Conservation (phyloP, 2,888 invertebrate species). For the Trissolcus brochymenae region DNA sequence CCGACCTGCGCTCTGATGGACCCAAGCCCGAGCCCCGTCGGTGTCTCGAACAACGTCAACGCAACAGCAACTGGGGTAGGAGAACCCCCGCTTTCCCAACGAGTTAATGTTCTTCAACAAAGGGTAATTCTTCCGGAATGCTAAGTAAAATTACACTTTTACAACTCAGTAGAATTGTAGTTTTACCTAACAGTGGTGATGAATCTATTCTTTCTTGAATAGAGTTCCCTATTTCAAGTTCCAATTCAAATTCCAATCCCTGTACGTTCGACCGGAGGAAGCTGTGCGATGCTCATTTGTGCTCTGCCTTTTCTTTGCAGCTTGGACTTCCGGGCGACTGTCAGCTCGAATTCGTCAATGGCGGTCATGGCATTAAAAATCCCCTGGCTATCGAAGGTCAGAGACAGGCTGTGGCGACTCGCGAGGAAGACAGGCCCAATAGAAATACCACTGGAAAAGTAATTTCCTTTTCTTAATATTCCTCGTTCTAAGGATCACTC, state of each 20-base stretch:
- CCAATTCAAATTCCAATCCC: conserved; percentile 5
- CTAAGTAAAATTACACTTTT: conserved; percentile 47
- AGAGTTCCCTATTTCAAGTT: conserved; percentile 52
- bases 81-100: conserved; percentile 78
- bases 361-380: conserved; percentile 98
- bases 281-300: background rate
- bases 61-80: conserved; percentile 81
- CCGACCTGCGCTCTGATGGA: conserved; percentile 74
- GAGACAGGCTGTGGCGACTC: conserved; percentile 75
- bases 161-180: conserved; percentile 41
- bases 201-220: conserved; percentile 29
- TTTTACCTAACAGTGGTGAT: conserved; percentile 29
- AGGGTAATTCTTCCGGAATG: conserved; percentile 81
- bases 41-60: conserved; percentile 80
- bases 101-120: conserved; percentile 87
- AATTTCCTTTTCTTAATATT: conserved; percentile 39
- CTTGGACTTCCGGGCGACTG: conserved; percentile 91
- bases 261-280: background rate
- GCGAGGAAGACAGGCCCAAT: conserved; percentile 80
- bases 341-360: conserved; percentile 96
- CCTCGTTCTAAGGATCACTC: conserved; percentile 5
- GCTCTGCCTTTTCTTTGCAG: conserved; percentile 76
- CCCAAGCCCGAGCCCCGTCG: conserved; percentile 72
- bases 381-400: conserved; percentile 84
- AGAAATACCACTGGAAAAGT: conserved; percentile 73